Evolutionary conservation across 2,113 vertebrate species (phyloP).

Genomic region (Papio anubis): DNA sequence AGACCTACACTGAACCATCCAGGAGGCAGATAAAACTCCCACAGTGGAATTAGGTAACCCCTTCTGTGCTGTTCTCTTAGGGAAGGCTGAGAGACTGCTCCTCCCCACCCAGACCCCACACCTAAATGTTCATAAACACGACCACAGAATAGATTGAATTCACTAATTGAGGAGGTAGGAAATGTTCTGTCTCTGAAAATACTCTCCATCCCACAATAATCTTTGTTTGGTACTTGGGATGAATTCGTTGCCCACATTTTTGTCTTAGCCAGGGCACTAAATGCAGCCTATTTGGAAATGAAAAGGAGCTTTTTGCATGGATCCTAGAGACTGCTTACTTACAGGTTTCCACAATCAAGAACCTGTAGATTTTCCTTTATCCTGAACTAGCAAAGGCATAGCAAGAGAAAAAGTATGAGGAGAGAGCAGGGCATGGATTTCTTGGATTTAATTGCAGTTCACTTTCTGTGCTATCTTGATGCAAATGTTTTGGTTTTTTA

Average conservation of each 20-base stretch:
- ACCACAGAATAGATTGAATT: background rate
- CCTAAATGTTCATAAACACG: background rate
- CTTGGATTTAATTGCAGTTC: background rate
- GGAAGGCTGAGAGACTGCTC: background rate
- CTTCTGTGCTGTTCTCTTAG: background rate
- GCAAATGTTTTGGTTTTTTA: background rate
- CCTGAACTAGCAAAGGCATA: background rate
- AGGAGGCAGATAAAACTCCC: slow-evolving; percentile 63
- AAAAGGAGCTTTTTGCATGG: background rate
- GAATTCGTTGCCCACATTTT: background rate
- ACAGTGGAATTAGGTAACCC: slow-evolving; percentile 59
- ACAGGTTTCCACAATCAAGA: background rate
- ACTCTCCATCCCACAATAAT: background rate
- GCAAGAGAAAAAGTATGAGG: background rate
- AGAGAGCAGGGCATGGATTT: background rate
- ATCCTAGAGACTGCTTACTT: background rate
- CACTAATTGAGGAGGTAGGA: background rate
- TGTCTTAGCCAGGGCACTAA: background rate
- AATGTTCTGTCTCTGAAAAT: slow-evolving; percentile 3
- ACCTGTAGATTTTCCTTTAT: background rate
- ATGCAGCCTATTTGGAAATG: background rate
- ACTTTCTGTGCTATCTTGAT: background rate
- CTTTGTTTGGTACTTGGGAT: background rate
- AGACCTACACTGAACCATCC: slow-evolving; percentile 65
- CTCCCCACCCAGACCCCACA: background rate